Conservation (phyloP, 2,888 invertebrate genomes). For the Noctua comes region DNA sequence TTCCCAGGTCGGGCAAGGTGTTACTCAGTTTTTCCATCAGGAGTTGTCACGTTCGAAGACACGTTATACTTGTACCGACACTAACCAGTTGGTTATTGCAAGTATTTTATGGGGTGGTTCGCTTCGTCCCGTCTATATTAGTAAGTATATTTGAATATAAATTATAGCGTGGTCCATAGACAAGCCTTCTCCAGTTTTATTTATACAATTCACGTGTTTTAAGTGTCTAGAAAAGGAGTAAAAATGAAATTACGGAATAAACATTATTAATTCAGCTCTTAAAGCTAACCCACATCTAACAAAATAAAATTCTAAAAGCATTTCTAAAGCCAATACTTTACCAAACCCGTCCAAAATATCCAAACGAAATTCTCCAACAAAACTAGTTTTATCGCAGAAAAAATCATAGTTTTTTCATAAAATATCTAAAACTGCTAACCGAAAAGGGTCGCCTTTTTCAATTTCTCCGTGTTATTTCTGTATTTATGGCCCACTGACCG, state of each 20-base stretch:
- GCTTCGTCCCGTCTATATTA: no score
- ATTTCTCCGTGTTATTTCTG: slow-evolving; percentile 59
- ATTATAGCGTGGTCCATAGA: no score
- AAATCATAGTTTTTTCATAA: slow-evolving; percentile 19
- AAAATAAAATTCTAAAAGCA: not conserved
- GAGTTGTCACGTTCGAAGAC: no score
- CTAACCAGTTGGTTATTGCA: no score
- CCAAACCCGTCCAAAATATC: not conserved
- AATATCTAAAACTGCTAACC: slow-evolving; percentile 39
- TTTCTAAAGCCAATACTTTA: not conserved
- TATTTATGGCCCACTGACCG: slow-evolving; percentile 46
- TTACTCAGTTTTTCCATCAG: no score
- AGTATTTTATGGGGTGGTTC: no score
- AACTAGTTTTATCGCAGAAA: slow-evolving; percentile 19
- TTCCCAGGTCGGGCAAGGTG: no score
- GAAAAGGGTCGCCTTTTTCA: slow-evolving; percentile 58
- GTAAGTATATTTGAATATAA: no score
- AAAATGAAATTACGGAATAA: not conserved
- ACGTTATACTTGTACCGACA: no score
- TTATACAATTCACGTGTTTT: no score
- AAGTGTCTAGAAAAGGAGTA: not conserved
- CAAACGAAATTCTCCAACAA: slow-evolving; percentile 7
- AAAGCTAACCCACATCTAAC: not conserved
- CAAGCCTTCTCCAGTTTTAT: no score
- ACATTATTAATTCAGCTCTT: not conserved